Conservation (phyloP, 1,140 invertebrate genomes). For the Drosophila yakuba region DNA sequence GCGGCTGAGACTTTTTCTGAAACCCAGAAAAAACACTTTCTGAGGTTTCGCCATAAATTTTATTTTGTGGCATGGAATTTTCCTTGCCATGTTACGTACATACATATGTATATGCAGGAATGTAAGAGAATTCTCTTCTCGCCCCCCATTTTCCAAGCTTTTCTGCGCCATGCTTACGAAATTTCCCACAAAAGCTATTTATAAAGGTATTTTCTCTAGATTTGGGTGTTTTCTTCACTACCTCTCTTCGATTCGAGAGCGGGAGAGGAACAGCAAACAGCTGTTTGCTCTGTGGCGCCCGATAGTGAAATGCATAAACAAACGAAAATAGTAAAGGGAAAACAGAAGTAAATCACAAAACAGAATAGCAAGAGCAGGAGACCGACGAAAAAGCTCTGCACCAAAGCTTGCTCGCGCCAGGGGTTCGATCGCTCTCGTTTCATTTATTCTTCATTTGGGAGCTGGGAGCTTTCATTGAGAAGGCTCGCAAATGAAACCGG, state of each 20-base stretch:
- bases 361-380: slow-evolving; percentile 25
- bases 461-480: slow-evolving; percentile 65
- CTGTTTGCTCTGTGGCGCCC: slow-evolving; percentile 57
- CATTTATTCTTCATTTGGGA: not conserved
- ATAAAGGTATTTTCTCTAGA: slow-evolving; percentile 57
- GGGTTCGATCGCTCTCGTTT: slow-evolving; percentile 33
- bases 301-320: slow-evolving; percentile 40
- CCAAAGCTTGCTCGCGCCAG: slow-evolving; percentile 70
- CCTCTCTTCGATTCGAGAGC: not conserved
- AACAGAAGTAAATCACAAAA: slow-evolving; percentile 41
- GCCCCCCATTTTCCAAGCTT: slow-evolving; percentile 60
- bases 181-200: slow-evolving; percentile 69
- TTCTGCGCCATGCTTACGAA: slow-evolving; percentile 65
- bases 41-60: slow-evolving; percentile 37
- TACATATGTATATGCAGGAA: slow-evolving; percentile 30
- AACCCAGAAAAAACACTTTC: slow-evolving; percentile 8
- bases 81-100: slow-evolving; percentile 40
- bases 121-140: slow-evolving; percentile 13
- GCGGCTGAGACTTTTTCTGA: not conserved
- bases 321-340: slow-evolving; percentile 26
- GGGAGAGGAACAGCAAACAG: slow-evolving; percentile 71
- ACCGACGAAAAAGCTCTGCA: slow-evolving; percentile 34
- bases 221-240: slow-evolving; percentile 41
- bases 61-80: slow-evolving; percentile 10
- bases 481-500: slow-evolving; percentile 60